Evolutionary conservation across 1,140 invertebrate genomes (phyloP).

Genomic region (Drosophila auraria): DNA sequence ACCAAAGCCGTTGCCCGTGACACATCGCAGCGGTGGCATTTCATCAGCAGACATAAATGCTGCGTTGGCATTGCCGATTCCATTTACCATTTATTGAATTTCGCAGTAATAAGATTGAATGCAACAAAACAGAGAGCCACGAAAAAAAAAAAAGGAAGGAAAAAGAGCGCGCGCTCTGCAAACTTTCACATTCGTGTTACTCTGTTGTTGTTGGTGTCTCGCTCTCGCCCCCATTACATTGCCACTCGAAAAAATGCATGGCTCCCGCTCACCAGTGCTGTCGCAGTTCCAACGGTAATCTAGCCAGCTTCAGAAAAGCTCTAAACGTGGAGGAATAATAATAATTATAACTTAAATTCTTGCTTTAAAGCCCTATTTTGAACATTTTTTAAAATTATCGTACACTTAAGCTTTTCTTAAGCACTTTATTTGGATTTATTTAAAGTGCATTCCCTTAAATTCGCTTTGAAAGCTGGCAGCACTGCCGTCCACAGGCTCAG

Average conservation of each 20-base stretch:
- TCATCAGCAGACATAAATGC: constrained; percentile 33
- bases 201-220: constrained; percentile 45
- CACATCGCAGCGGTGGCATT: constrained; percentile 19
- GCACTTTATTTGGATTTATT: not conserved
- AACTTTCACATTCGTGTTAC: constrained; percentile 43
- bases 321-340: too few species aligned
- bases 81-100: constrained; percentile 23
- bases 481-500: constrained; percentile 6
- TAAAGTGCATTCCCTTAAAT: not conserved
- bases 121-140: constrained; percentile 20
- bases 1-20: constrained; percentile 1
- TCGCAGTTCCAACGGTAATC: not conserved
- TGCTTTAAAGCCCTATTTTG: not conserved
- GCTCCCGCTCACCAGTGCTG: constrained; percentile 13
- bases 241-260: constrained; percentile 15
- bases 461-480: constrained; percentile 2
- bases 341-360: not conserved
- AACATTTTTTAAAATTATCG: not conserved
- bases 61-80: constrained; percentile 32
- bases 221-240: constrained; percentile 21
- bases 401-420: too few species aligned
- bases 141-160: not conserved
- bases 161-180: constrained; percentile 41
- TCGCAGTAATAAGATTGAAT: constrained; percentile 49
- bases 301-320: not conserved